Conservation (phyloP, 1,140 invertebrate genomes). For the Cyclina sinensis region DNA sequence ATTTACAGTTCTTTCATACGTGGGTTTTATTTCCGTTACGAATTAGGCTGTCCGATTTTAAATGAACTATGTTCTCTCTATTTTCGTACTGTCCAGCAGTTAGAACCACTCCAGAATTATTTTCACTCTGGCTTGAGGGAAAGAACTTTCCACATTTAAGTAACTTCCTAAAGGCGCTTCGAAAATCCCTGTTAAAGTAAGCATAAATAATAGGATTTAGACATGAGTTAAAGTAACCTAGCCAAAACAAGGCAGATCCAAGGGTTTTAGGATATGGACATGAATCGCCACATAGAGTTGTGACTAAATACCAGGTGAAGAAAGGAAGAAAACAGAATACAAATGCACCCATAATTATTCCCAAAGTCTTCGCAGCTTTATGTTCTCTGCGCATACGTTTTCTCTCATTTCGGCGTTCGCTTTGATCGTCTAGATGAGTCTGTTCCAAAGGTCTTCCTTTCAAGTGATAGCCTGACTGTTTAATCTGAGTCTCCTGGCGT, state of each 20-base stretch:
- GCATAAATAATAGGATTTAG: slow-evolving; percentile 88
- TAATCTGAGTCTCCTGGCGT: slow-evolving; percentile 81
- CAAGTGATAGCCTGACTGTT: slow-evolving; percentile 79
- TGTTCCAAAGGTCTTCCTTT: slow-evolving; percentile 72
- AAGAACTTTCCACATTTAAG: slow-evolving; percentile 75
- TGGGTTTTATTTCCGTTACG: slow-evolving; percentile 28
- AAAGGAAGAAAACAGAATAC: slow-evolving; percentile 99
- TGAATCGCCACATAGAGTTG: slow-evolving; percentile 92
- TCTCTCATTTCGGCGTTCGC: slow-evolving; percentile 54
- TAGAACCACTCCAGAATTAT: slow-evolving; percentile 63
- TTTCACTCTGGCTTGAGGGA: slow-evolving; percentile 42
- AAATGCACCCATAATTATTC: slow-evolving; percentile 97
- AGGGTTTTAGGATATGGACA: slow-evolving; percentile 84
- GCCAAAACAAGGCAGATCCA: slow-evolving; percentile 86
- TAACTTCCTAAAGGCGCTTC: slow-evolving; percentile 90
- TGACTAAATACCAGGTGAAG: slow-evolving; percentile 95
- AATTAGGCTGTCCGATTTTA: not conserved
- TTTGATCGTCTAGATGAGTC: slow-evolving; percentile 35
- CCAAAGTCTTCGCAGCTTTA: slow-evolving; percentile 98
- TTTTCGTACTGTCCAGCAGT: slow-evolving; percentile 54
- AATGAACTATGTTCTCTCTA: slow-evolving; percentile 40
- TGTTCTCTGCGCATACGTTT: slow-evolving; percentile 90
- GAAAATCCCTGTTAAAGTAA: slow-evolving; percentile 90
- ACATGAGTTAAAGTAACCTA: slow-evolving; percentile 88
- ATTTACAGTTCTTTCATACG: no score